Evolutionary conservation across 2,888 invertebrate genomes (phyloP), one percentile per base, ranked within the genome.

Genomic region (Lumbricus terrestris): DNA sequence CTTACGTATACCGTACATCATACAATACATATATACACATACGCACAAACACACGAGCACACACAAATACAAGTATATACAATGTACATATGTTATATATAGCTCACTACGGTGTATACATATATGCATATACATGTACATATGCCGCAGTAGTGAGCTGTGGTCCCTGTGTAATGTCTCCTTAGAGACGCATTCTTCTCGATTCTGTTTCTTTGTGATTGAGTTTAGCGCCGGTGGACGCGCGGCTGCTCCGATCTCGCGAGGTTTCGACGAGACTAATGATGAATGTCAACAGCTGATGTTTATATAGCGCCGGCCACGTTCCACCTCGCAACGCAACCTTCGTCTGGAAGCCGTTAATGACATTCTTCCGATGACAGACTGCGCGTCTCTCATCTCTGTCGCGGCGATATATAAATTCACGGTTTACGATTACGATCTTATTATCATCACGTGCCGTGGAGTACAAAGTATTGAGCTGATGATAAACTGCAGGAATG

Each of bases 181-280:
- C 69, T 69, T 69, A 69, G 69, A 69, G 69, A 29, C n/a, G 69
- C 69, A n/a, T 69, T 69, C 69, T 69, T 69, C 69, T 69, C 29
- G n/a, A 69, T n/a, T n/a, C 69, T n/a, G n/a, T 69, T 69, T n/a
- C 69, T 69, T 69, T 69, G 69, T 69, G 69, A 69, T 69, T 69
- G 8, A 69, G 69, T 69, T 69, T 69, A 69, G 69, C 69, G n/a
- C n/a, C 29, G 29, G 11, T n/a, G 69, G 29, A 8, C n/a, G 47
- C 47, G 20, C 3, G 5, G 47, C 54, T 54, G 6, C 29, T 69
- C 29, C 69, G 69, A 69, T 69, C 69, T 69, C 69, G n/a, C 69
- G 69, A 69, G 69, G n/a, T n/a, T 69, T 69, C 69, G 11, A n/a
- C 29, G 29, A n/a, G 69, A 69, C 69, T 69, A 69, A 69, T 69